phyloP scores from a whole-genome alignment of 2,113 vertebrate genomes.

The Crocuta crocuta region DNA sequence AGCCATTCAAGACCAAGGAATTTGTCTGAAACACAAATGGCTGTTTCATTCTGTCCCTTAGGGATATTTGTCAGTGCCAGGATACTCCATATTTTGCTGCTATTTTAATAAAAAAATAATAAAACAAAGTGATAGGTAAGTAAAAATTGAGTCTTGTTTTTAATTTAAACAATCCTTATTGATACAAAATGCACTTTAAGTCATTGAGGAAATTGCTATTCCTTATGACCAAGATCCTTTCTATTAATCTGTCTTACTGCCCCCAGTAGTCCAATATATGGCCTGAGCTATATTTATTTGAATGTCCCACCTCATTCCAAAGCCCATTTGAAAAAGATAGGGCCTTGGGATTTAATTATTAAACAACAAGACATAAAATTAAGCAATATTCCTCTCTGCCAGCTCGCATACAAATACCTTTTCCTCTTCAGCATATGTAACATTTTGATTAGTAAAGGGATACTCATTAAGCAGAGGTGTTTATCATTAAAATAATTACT shows the following conservation, averaged over 20 bases:
- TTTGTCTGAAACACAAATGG: neutral
- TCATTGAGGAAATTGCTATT: neutral
- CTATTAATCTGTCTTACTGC: neutral
- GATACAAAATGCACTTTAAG: neutral
- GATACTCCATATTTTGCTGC: neutral
- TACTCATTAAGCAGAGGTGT: neutral
- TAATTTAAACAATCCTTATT: neutral
- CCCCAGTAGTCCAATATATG: neutral
- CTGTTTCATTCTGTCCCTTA: neutral
- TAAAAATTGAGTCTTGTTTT: neutral
- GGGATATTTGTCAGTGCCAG: neutral
- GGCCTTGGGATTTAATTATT: neutral
- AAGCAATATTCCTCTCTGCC: neutral
- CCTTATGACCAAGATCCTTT: neutral
- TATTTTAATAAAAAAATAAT: constrained; percentile 13
- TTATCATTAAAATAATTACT: constrained; percentile 51
- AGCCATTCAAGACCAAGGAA: neutral
- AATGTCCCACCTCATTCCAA: neutral
- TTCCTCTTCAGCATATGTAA: neutral
- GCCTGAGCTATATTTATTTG: neutral
- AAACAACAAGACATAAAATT: constrained; percentile 4
- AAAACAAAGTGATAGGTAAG: neutral
- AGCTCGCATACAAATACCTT: neutral
- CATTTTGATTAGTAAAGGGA: neutral
- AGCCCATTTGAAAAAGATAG: neutral